phyloP scores from a whole-genome alignment of 2,888 invertebrate genomes.

The Macrosiphum euphorbiae region DNA sequence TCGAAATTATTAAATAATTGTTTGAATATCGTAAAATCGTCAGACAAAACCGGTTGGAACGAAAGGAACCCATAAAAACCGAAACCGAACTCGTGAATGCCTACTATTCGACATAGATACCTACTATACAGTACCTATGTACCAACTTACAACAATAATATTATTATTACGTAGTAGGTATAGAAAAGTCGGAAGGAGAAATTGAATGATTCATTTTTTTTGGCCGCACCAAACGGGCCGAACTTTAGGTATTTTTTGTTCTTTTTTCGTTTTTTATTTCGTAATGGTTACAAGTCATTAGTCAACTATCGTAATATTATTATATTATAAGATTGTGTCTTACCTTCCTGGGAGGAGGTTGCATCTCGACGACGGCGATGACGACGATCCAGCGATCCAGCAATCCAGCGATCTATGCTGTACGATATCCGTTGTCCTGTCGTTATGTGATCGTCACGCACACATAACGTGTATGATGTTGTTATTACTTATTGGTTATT shows the following conservation, averaged over 20 bases:
- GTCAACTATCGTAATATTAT: background rate
- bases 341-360: constrained; percentile 90
- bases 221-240: background rate
- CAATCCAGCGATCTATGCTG: background rate
- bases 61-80: too few species aligned
- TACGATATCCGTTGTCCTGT: background rate
- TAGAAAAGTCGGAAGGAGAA: background rate
- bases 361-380: constrained; percentile 73
- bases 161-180: background rate
- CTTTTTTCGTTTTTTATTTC: too few species aligned
- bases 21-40: too few species aligned
- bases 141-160: too few species aligned
- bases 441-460: background rate
- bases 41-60: too few species aligned
- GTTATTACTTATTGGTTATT: background rate
- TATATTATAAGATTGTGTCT: constrained; percentile 69
- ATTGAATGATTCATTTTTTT: background rate
- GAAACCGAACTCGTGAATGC: too few species aligned
- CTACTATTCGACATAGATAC: too few species aligned
- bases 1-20: too few species aligned
- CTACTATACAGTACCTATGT: too few species aligned
- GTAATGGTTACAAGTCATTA: background rate
- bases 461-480: background rate
- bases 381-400: background rate
- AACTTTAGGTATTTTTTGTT: background rate